Evolutionary conservation across 2,888 invertebrate genomes (phyloP).

Genomic region (Thelaira solivaga): DNA sequence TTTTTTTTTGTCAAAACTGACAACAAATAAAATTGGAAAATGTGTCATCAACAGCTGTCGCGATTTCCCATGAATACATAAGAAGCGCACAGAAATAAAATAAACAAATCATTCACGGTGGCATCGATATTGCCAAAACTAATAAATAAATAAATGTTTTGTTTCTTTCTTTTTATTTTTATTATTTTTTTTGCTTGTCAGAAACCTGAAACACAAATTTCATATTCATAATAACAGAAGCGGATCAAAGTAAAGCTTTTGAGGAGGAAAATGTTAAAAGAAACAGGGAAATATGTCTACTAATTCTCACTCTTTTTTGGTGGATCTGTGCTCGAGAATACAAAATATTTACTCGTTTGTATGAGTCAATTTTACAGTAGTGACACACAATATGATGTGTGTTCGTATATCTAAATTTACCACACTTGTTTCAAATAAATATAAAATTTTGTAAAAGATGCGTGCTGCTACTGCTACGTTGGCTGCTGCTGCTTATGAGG

Average conservation of each 20-base stretch:
- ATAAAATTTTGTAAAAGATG: slow-evolving; percentile 20
- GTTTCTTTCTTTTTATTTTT: neutral
- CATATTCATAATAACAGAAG: slow-evolving; percentile 41
- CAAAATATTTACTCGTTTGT: no score
- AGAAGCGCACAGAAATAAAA: slow-evolving; percentile 20
- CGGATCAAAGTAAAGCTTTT: no score
- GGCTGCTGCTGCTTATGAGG: slow-evolving; percentile 23
- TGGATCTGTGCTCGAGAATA: no score
- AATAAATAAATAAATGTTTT: slow-evolving; percentile 24
- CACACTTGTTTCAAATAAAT: slow-evolving; percentile 58
- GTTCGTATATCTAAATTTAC: slow-evolving; percentile 41
- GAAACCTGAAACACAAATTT: slow-evolving; percentile 16
- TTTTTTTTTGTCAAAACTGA: slow-evolving; percentile 47
- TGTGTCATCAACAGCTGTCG: slow-evolving; percentile 72
- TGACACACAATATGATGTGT: no score
- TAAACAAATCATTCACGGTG: slow-evolving; percentile 70
- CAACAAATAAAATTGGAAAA: slow-evolving; percentile 63
- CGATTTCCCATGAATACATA: slow-evolving; percentile 71
- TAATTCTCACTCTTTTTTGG: no score
- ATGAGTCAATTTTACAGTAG: slow-evolving; percentile 50
- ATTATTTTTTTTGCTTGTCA: neutral
- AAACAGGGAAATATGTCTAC: no score
- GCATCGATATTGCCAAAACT: slow-evolving; percentile 61
- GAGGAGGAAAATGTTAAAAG: no score
- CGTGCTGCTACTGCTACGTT: slow-evolving; percentile 1